phyloP scores from a whole-genome alignment of 53 echinoderm and acorn worm genomes.

The Hippasteria phrygiana region DNA sequence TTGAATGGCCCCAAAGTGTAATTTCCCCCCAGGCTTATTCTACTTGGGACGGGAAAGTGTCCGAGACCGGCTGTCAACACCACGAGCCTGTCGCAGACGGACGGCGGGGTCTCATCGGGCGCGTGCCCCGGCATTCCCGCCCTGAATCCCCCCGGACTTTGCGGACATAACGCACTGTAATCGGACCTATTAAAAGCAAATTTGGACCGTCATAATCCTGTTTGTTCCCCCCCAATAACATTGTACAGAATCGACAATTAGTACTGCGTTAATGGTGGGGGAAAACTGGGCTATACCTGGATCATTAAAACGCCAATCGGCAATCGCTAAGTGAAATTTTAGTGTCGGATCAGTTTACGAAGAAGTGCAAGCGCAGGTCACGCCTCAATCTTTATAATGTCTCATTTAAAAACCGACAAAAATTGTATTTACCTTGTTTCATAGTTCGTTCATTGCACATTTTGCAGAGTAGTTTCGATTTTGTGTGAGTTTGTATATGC shows the following conservation, averaged over 20 bases:
- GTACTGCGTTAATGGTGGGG: constrained; percentile 31
- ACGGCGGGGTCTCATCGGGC: neutral
- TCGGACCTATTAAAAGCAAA: constrained; percentile 52
- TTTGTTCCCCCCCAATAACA: constrained; percentile 21
- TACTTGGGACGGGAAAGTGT: neutral
- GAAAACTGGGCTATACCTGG: constrained; percentile 23
- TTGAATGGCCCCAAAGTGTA: neutral
- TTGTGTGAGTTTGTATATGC: too few species aligned
- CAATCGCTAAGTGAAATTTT: neutral
- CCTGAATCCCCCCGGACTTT: constrained; percentile 31
- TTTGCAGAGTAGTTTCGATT: too few species aligned
- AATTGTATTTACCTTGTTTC: neutral
- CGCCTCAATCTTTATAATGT: neutral
- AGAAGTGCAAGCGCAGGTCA: constrained; percentile 35
- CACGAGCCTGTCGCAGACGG: neutral
- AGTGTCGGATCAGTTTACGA: neutral
- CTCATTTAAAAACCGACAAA: neutral
- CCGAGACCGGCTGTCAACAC: neutral
- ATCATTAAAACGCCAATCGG: constrained; percentile 39
- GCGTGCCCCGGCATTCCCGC: constrained; percentile 45
- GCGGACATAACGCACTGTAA: constrained; percentile 10
- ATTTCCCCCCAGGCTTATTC: neutral
- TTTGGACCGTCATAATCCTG: neutral
- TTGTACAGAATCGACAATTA: constrained; percentile 38
- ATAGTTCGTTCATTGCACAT: too few species aligned